phyloP scores from a whole-genome alignment of 2,888 invertebrate species.

The Cerastis leucographa region DNA sequence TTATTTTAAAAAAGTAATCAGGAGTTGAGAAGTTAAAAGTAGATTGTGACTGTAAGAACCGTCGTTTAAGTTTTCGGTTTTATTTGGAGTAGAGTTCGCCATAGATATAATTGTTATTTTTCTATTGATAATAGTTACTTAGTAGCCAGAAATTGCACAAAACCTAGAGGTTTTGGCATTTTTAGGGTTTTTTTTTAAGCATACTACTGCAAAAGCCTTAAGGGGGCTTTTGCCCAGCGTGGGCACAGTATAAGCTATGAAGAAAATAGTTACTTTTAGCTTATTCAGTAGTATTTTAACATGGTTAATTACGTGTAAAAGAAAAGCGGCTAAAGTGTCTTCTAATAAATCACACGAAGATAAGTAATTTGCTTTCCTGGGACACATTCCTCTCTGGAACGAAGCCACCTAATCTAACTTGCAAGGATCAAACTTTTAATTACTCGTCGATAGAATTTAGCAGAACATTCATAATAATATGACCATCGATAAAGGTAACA shows the following conservation, averaged over 20 bases:
- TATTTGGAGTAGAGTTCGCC: not conserved
- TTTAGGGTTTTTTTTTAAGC: no score
- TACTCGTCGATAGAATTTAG: slow-evolving; percentile 44
- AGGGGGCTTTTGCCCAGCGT: no score
- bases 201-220: no score
- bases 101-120: not conserved
- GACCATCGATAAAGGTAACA: slow-evolving; percentile 44
- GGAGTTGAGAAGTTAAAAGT: not conserved
- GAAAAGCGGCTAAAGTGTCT: not conserved
- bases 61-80: not conserved
- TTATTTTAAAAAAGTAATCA: not conserved
- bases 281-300: not conserved
- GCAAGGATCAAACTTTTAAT: slow-evolving; percentile 60
- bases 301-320: not conserved
- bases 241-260: no score
- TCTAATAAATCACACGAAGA: slow-evolving; percentile 17
- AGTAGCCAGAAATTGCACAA: no score
- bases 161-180: no score
- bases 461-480: slow-evolving; percentile 52
- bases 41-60: not conserved
- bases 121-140: not conserved
- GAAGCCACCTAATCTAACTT: slow-evolving; percentile 39
- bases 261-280: not conserved
- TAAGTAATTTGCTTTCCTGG: not conserved
- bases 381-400: slow-evolving; percentile 20